Evolutionary conservation across 2,888 invertebrate genomes (phyloP), one percentile per base, ranked within the genome.

Genomic region (Diplazon laetatorius): DNA sequence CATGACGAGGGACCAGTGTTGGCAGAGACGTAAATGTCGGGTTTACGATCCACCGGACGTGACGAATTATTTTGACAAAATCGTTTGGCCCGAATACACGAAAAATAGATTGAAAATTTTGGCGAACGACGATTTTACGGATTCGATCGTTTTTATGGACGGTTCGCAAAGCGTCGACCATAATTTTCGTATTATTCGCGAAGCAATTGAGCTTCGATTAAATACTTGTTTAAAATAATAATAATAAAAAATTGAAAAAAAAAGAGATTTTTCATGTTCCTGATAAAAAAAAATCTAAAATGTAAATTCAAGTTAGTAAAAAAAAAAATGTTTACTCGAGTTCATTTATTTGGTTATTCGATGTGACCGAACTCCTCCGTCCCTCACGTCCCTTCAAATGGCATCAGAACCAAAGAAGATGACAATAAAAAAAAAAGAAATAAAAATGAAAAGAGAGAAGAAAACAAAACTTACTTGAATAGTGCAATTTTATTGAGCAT

Each of bases 1-100:
- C 48, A 90, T 97, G 85, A 93, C 93, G 63, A 94, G 93, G 89
- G 94, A 94, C 35, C 94, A 94, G 87, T 96, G 97, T 85, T 91
- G 91, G 82, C 84, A 92, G 35, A 92, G 97, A 20, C 93, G 97
- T 78, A 87, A 89, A 37, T 85, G 85, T 20, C 91, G 96, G 39
- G 90, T 92, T n/a, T 98, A 98, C 89, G 94, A 95, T 66, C 98
- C 98, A 18, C 96, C 98, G 0, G 98, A 98, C 92, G 92, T 95
- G 1, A 94, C 94, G 0, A 97, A 97, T 0, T 98, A 98, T 92
- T 98, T 98, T 92, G 97, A 98, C 52, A 91, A 91, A 82, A 94
- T 95, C 87, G 97, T 96, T n/a, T 98, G 98, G 98, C 98, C 98
- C n/a, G 94, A 95, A 87, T 96, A 97, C 88, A 86, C 94, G 73